Evolutionary conservation across 2,888 invertebrate genomes (phyloP), one percentile per base, ranked within the genome.

Genomic region (Bursaphelenchus okinawaensis): DNA sequence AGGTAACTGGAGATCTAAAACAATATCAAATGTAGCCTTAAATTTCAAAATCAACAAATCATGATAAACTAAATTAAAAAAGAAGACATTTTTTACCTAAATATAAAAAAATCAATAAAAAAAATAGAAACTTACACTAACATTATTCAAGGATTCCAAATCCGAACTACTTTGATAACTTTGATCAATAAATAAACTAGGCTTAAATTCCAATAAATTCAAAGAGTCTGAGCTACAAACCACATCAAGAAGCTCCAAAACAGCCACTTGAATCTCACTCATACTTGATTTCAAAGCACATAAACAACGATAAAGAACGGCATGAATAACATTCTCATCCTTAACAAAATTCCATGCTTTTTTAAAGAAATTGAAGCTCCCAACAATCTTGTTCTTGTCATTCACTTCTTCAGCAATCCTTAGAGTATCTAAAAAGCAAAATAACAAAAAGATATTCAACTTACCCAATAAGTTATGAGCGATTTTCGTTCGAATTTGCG

Each of bases 191-290:
- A 59, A 59, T 19, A 16, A n/a, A 1, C 9, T 26, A 3, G 65
- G 65, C 12, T 52, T 19, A 54, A 65, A 65, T 7, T 66, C 26
- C 4, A 65, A 28, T 20, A 52, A 24, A 23, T 28, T 28, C 9
- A 23, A 65, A 0, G 61, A 54, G 1, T 51, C 40, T n/a, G 22
- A 22, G 12, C 4, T 9, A 50, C 62, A 24, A 7, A 61, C 29
- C 24, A 20, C 31, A 40, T 71, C 64, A n/a, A 70, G 31, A 6
- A 72, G 61, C 51, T 70, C 70, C 9, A 70, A 51, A 0, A 60
- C 61, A 20, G 67, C 63, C 7, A 57, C 52, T 23, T 65, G 24
- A 7, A 70, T 58, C 60, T 70, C 70, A 52, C 56, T 70, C 16
- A 54, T 31, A 1, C 26, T 31, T 20, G 70, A 56, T 55, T 52